A percentile compares a stretch with the other conserved stretches of the same genome.
Conservation (phyloP, 2,797 vertebrate genomes). For the Vespertilio murinus region DNA sequence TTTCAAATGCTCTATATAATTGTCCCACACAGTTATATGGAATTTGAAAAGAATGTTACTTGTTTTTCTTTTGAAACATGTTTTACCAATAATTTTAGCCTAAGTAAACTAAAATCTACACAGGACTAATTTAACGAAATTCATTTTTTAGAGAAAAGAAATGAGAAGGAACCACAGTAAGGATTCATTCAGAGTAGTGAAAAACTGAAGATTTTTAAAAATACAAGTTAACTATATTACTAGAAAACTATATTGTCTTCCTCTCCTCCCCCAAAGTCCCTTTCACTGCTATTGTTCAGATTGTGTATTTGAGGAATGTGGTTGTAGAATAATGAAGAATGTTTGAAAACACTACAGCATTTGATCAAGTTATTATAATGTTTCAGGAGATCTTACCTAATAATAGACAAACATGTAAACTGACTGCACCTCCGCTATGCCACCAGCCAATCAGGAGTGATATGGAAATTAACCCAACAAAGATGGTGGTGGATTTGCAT, state of each 20-base stretch:
- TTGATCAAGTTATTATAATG: slow-evolving; percentile 26
- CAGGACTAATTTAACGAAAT: slow-evolving; percentile 43
- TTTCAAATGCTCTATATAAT: slow-evolving; percentile 72
- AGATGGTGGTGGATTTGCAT: no score
- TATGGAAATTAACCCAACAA: no score
- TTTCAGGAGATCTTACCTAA: not conserved
- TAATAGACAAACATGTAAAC: no score
- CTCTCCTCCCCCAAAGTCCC: not conserved
- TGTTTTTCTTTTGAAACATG: slow-evolving; percentile 68
- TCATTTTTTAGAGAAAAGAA: slow-evolving; percentile 14
- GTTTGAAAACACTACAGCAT: not conserved
- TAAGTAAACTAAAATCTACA: slow-evolving; percentile 48
- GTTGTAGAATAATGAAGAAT: not conserved
- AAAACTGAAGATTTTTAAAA: slow-evolving; percentile 58
- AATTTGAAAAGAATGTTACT: slow-evolving; percentile 76
- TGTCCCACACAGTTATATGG: slow-evolving; percentile 58
- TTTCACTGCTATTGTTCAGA: not conserved
- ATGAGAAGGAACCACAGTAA: slow-evolving; percentile 1
- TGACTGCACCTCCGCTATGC: no score
- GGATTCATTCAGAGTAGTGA: slow-evolving; percentile 20
- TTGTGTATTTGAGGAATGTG: slow-evolving; percentile 12
- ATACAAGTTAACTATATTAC: slow-evolving; percentile 8
- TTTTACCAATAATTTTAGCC: slow-evolving; percentile 59
- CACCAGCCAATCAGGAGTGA: no score
- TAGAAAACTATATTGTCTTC: not conserved